Conservation (phyloP, 2,113 vertebrate genomes). For the Amazona vittata region DNA sequence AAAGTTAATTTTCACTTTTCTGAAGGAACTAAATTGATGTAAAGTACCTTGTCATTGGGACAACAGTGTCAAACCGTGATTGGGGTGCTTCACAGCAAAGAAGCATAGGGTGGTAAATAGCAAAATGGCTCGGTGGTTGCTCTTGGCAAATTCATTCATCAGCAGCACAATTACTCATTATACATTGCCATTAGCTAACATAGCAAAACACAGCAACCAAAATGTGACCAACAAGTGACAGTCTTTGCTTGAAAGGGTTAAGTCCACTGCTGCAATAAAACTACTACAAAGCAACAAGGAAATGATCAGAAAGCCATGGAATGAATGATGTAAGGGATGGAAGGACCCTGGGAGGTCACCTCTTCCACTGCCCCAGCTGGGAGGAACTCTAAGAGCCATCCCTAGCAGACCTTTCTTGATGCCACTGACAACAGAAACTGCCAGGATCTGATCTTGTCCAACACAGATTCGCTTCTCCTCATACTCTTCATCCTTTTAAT, state of each 20-base stretch:
- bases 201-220: background rate
- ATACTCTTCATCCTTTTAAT: background rate
- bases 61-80: accelerated
- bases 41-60: background rate
- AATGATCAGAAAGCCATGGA: background rate
- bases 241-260: background rate
- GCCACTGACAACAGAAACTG: background rate
- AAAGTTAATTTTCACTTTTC: background rate
- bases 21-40: background rate
- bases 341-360: background rate
- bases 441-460: background rate
- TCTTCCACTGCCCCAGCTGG: background rate
- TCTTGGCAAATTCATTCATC: background rate
- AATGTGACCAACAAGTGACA: background rate
- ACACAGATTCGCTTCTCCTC: background rate
- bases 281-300: background rate
- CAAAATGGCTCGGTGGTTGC: background rate
- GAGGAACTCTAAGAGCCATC: background rate
- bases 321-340: background rate
- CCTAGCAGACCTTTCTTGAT: background rate
- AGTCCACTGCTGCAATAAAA: background rate
- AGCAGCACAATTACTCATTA: background rate
- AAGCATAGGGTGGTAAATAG: background rate
- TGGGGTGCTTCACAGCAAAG: background rate
- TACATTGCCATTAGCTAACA: background rate